Conservation (phyloP, 2,888 invertebrate genomes). For the Hypena proboscidalis region DNA sequence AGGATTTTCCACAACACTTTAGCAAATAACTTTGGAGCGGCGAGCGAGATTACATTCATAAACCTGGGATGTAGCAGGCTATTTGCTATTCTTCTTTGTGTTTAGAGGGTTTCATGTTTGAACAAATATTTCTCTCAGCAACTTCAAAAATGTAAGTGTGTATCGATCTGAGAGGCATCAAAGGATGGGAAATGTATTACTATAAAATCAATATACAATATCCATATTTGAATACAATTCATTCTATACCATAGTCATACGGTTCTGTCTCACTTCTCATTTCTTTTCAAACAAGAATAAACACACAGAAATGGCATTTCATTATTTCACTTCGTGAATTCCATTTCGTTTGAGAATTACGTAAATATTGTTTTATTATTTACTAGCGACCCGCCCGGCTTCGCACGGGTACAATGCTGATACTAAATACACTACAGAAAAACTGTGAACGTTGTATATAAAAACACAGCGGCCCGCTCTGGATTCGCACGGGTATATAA, state of each 20-base stretch:
- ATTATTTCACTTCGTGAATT: slow-evolving; percentile 44
- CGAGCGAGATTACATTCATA: too few species aligned
- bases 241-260: slow-evolving; percentile 20
- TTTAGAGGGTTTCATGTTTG: too few species aligned
- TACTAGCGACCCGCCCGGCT: too few species aligned
- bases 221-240: slow-evolving; percentile 56
- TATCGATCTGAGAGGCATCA: slow-evolving; percentile 8
- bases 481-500: too few species aligned
- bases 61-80: too few species aligned
- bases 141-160: background rate
- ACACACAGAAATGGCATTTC: slow-evolving; percentile 52
- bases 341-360: slow-evolving; percentile 32
- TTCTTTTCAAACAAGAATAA: slow-evolving; percentile 52
- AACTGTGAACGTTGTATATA: too few species aligned
- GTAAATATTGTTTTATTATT: slow-evolving; percentile 25
- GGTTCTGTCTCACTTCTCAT: slow-evolving; percentile 52
- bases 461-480: too few species aligned
- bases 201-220: slow-evolving; percentile 62
- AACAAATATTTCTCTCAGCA: too few species aligned
- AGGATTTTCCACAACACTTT: slow-evolving; percentile 1
- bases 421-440: too few species aligned
- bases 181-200: slow-evolving; percentile 45
- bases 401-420: too few species aligned
- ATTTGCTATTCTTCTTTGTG: too few species aligned
- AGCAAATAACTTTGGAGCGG: too few species aligned